Percentiles rank a stretch among this genome's conserved stretches.
Evolutionary conservation across 2,888 invertebrate species (phyloP).

Genomic region (Brachyptera putata): DNA sequence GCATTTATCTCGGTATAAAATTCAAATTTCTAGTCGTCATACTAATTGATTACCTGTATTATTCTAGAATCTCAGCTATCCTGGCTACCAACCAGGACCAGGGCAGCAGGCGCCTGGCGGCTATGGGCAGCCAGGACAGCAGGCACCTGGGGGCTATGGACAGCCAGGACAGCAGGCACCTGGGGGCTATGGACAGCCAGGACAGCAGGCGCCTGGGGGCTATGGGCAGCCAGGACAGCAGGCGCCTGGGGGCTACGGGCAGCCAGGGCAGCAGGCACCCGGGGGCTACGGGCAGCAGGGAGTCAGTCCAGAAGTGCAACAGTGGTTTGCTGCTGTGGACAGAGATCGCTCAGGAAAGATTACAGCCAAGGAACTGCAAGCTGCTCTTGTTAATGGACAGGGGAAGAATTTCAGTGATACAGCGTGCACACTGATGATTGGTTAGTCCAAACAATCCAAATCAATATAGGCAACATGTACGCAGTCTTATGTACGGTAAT

Average conservation of each 20-base stretch:
- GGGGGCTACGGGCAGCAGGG: constrained; percentile 18
- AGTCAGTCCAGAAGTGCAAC: constrained; percentile 68
- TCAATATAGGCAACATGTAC: too few species aligned
- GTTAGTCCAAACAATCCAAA: too few species aligned
- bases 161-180: neutral
- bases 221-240: neutral
- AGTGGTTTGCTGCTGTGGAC: constrained; percentile 83
- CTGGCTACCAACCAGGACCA: neutral
- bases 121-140: neutral
- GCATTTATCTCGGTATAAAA: too few species aligned
- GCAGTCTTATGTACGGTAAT: too few species aligned
- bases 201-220: neutral
- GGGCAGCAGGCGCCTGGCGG: neutral
- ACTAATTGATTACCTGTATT: too few species aligned
- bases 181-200: neutral
- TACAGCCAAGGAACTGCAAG: constrained; percentile 67
- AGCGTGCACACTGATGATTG: constrained; percentile 83
- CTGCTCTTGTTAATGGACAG: constrained; percentile 80
- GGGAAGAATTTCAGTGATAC: constrained; percentile 77
- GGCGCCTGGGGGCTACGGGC: neutral
- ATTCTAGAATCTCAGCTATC: neutral
- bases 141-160: neutral
- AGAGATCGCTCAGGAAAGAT: constrained; percentile 80
- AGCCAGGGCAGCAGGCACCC: neutral
- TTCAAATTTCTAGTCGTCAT: too few species aligned